Base-by-base conservation (phyloP, 2,888 invertebrate genomes). In the Orgyia antiqua region DNA sequence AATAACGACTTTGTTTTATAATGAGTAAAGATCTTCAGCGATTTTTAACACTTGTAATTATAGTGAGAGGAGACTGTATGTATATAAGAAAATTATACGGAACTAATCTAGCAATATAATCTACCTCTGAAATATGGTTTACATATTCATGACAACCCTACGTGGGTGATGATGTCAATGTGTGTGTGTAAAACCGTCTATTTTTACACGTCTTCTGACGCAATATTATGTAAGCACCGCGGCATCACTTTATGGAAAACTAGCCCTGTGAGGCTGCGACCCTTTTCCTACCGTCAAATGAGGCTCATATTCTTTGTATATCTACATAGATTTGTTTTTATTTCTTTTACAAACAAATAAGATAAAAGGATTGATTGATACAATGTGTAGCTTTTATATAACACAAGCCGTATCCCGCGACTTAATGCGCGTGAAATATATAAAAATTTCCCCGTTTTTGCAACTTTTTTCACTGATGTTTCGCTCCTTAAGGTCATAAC, bases 161-260 rank as follows among this genome's bases (percentile, higher is more conserved):
- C 27, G 33, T 36, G 39, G 39, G 52, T 45, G 49, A 50, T 44
- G 42, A 52, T 57, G 58, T n/a, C n/a, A n/a, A 55, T 60, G 55
- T 50, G 26, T 51, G 50, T 50, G 49, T 50, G 50, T 53, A 57
- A 55, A 57, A 56, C 50, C 47, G 51, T 51, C 39, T 50, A 45
- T 51, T 51, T 57, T 54, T 54, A 52, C 45, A 44, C 43, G 36
- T 49, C 47, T 39, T 37, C 41, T 30, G 36, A 39, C 42, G 49
- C 47, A 54, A 57, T 58, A 51, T 54, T 40, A 46, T 51, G 51
- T 51, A 54, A 58, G 57, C 52, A 33, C 37, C 42, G 53, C 42
- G 15, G 53, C 43, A n/a, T n/a, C n/a, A n/a, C n/a, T 55, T 59
- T 58, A 59, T 56, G 52, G 51, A 39, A 47, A 53, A 60, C 60